Conservation (phyloP, 2,797 vertebrate genomes). For the Poeciliopsis paucimaculata region DNA sequence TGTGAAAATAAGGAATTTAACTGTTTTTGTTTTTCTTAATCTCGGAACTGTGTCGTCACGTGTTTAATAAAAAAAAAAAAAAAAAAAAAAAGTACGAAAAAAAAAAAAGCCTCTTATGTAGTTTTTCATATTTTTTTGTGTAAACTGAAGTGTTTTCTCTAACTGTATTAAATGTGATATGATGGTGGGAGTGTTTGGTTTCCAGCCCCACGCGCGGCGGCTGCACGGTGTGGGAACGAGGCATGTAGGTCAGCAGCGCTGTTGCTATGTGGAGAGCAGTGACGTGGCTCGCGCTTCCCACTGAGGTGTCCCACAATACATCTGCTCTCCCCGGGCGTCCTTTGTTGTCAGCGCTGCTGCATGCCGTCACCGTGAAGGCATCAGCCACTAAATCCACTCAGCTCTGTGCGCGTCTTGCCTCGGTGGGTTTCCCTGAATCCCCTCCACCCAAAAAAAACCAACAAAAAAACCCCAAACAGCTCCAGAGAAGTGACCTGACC, state of each 20-base stretch:
- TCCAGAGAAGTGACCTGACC: conserved; percentile 27
- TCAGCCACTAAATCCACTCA: neutral
- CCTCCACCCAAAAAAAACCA: neutral
- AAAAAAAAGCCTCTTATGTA: conserved; percentile 17
- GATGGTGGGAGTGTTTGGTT: neutral
- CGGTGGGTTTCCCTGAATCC: neutral
- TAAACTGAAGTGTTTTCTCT: conserved; percentile 7
- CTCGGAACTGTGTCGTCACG: conserved; percentile 36
- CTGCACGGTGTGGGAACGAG: conserved; percentile 47
- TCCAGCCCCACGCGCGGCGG: conserved; percentile 43
- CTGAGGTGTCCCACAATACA: conserved; percentile 67
- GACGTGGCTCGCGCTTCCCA: conserved; percentile 79
- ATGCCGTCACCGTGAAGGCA: conserved; percentile 17
- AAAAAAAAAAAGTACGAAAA: conserved; percentile 30
- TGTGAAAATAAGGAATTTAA: neutral
- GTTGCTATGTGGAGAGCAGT: conserved; percentile 78
- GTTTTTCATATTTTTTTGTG: conserved; percentile 18
- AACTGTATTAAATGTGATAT: neutral
- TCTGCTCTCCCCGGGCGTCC: conserved; percentile 49
- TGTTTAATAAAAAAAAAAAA: conserved; percentile 69
- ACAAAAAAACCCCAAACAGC: neutral
- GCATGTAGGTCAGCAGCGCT: conserved; percentile 79
- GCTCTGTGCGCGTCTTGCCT: neutral
- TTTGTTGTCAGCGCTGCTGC: conserved; percentile 56
- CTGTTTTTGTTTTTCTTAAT: neutral